These are phyloP conservation scores for Dicerorhinus sumatrensis DNA, from an alignment of 2,113 vertebrate genomes.

Conservation along the genomic window DNA sequence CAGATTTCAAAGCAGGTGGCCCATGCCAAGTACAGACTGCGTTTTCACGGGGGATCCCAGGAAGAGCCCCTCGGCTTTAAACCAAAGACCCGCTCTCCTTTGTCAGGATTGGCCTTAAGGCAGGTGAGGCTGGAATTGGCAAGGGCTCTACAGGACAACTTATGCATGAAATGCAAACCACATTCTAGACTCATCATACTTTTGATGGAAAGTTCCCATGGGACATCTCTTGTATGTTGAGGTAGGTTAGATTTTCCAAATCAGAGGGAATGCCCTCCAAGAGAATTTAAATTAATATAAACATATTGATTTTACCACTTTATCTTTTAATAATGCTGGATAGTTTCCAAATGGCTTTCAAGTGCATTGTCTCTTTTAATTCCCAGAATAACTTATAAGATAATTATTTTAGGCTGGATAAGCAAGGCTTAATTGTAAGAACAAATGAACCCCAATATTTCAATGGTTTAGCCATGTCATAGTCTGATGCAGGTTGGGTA, in stretches of 20 bases:
- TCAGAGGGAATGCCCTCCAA: not conserved
- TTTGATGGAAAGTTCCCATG: not conserved
- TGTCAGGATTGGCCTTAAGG: not conserved
- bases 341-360: constrained; percentile 19
- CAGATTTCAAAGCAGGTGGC: not conserved
- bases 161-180: not conserved
- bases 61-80: not conserved
- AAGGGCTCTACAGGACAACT: not conserved
- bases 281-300: not conserved
- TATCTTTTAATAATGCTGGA: not conserved
- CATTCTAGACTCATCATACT: not conserved
- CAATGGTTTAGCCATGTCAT: not conserved
- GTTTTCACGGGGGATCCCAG: not conserved
- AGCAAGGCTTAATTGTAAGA: not conserved
- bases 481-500: not conserved
- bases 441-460: not conserved
- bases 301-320: not conserved
- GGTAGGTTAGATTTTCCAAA: not conserved
- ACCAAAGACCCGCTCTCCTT: not conserved
- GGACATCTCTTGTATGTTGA: not conserved
- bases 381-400: not conserved
- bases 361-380: not conserved
- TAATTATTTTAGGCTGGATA: not conserved
- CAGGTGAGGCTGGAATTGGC: not conserved
- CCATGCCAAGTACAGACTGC: not conserved